Percentiles rank a stretch among this genome's conserved stretches.
phyloP scores from a whole-genome alignment of 2,113 vertebrate genomes.

The Periophthalmus modestus region DNA sequence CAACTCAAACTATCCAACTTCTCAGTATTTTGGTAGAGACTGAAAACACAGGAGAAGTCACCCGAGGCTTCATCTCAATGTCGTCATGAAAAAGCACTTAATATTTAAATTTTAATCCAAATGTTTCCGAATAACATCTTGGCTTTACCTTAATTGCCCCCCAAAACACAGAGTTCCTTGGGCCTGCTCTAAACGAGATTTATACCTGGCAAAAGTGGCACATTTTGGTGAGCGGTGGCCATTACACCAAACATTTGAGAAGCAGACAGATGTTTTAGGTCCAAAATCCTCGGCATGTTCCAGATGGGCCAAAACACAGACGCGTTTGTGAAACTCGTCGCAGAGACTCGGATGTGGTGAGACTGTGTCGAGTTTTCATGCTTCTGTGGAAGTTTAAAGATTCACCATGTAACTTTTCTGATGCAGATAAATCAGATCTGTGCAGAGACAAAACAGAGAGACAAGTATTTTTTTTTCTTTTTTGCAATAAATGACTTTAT shows the following conservation, averaged over 20 bases:
- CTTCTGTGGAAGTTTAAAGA: not conserved
- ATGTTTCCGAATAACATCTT: slow-evolving; percentile 10
- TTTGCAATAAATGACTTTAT: too few relatives aligned
- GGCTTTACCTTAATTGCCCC: slow-evolving; percentile 4
- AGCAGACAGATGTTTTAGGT: slow-evolving; percentile 7
- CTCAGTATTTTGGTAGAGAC: not conserved
- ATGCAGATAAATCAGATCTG: too few relatives aligned
- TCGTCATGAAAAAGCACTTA: slow-evolving; percentile 5
- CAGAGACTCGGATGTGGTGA: not conserved
- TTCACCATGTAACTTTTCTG: not conserved
- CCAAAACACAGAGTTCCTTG: slow-evolving; percentile 11
- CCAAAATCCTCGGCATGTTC: slow-evolving; percentile 1
- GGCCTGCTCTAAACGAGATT: slow-evolving; percentile 6
- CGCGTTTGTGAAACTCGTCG: slow-evolving; percentile 6
- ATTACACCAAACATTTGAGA: slow-evolving; percentile 11
- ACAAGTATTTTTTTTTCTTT: too few relatives aligned
- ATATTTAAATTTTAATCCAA: slow-evolving; percentile 8
- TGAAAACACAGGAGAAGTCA: not conserved
- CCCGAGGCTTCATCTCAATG: not conserved
- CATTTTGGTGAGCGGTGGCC: slow-evolving; percentile 2
- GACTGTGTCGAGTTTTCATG: not conserved
- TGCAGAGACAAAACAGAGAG: too few relatives aligned
- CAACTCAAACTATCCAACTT: not conserved
- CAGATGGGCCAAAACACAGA: slow-evolving; percentile 1
- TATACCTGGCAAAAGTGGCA: slow-evolving; percentile 1